phyloP scores from a whole-genome alignment of 2,797 vertebrate species.

The Coendou prehensilis region DNA sequence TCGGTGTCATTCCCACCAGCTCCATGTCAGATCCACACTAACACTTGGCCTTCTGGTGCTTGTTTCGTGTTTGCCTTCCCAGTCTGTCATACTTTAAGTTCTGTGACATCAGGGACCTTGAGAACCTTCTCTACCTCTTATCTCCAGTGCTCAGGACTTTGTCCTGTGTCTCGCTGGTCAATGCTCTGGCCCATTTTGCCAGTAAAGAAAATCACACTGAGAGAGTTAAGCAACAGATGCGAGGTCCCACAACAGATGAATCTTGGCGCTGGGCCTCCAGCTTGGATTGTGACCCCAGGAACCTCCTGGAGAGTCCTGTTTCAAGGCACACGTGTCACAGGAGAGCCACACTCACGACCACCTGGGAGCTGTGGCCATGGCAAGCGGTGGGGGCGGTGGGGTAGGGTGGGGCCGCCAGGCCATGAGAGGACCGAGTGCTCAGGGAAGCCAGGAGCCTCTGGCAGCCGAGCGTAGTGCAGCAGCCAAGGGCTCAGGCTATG shows the following conservation, averaged over 20 bases:
- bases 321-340: not conserved
- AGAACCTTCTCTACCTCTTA: accelerated
- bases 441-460: not conserved
- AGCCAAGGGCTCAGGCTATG: not conserved
- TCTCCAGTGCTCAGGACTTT: not conserved
- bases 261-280: not conserved
- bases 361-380: not conserved
- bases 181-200: not conserved
- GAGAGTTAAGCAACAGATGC: not conserved
- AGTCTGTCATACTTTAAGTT: not conserved
- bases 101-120: not conserved
- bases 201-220: not conserved
- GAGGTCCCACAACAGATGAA: not conserved
- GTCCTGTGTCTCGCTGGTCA: not conserved
- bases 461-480: not conserved
- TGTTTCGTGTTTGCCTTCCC: not conserved
- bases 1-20: not conserved
- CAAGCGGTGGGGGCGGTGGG: not conserved
- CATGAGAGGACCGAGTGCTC: not conserved
- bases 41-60: not conserved
- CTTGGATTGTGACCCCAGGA: not conserved
- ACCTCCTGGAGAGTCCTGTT: not conserved
- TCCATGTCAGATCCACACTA: too few species aligned
- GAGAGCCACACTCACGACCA: not conserved
- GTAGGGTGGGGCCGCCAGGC: not conserved